A percentile compares a stretch with the other conserved stretches of the same genome.
Conservation (phyloP, 2,113 vertebrate genomes). For the Prochilodus magdalenae region DNA sequence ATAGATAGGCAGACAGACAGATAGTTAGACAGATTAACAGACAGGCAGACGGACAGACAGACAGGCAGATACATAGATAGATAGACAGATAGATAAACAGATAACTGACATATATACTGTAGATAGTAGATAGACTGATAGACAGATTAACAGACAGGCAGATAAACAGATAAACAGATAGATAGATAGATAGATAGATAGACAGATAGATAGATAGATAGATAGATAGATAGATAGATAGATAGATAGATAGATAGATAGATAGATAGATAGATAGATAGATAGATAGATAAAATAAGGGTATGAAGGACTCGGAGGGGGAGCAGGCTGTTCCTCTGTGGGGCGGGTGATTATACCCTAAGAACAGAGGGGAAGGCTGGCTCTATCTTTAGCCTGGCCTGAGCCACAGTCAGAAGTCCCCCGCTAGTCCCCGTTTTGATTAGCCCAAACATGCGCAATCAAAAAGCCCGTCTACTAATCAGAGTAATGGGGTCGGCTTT, state of each 20-base stretch:
- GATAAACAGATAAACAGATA: no score
- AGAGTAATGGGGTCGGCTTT: slow-evolving; percentile 22
- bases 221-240: neutral
- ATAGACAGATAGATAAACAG: no score
- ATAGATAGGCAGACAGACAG: neutral
- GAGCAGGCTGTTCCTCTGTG: neutral
- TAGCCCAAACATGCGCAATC: neutral
- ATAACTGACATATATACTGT: no score
- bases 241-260: neutral
- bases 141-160: no score
- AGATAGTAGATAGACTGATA: no score
- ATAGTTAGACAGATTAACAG: no score
- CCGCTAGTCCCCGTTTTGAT: slow-evolving; percentile 17
- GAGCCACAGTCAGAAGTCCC: slow-evolving; percentile 6
- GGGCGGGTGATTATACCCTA: neutral
- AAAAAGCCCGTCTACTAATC: slow-evolving; percentile 12
- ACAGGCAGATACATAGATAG: no score
- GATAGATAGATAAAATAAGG: neutral
- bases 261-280: neutral
- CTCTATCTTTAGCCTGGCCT: neutral
- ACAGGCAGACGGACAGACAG: no score
- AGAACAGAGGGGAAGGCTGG: neutral
- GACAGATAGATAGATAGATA: no score
- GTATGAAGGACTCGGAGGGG: neutral
- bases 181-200: no score